These are phyloP conservation scores for Eptesicus fuscus DNA, from an alignment of 2,113 vertebrate genomes.

Conservation along the genomic window DNA sequence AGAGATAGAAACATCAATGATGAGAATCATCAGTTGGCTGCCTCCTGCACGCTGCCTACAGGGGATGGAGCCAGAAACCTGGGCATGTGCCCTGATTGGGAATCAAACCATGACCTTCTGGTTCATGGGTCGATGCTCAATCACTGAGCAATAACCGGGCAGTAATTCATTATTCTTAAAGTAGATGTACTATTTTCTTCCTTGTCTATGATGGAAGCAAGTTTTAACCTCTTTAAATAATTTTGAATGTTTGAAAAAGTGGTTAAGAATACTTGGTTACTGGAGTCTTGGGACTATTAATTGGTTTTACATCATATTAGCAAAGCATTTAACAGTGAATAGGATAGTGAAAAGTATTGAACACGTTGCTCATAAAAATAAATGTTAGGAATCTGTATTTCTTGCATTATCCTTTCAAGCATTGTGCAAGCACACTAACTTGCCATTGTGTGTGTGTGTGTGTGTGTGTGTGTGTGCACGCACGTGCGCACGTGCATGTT, in stretches of 20 bases:
- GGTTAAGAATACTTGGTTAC: neutral
- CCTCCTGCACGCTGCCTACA: too few relatives aligned
- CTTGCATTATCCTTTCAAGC: neutral
- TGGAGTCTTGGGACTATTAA: neutral
- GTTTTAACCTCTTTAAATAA: slow-evolving; percentile 14
- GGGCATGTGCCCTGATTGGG: too few relatives aligned
- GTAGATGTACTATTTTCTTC: neutral
- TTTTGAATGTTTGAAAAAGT: slow-evolving; percentile 7
- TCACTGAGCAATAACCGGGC: too few relatives aligned
- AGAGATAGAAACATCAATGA: too few relatives aligned
- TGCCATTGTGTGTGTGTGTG: neutral
- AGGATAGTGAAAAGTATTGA: neutral
- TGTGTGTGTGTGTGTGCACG: neutral
- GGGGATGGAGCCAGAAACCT: too few relatives aligned
- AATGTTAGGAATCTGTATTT: neutral
- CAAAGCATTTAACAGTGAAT: neutral
- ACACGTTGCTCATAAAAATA: neutral
- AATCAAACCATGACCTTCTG: too few relatives aligned
- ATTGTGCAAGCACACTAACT: neutral
- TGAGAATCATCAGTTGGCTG: too few relatives aligned
- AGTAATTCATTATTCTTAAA: neutral
- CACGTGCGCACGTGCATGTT: neutral
- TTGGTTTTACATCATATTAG: neutral
- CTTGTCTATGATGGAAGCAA: neutral
- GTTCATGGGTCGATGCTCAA: too few relatives aligned